Percentiles rank a stretch among this genome's conserved stretches.
phyloP scores from a whole-genome alignment of 2,888 invertebrate species.

The Parnassius apollo region DNA sequence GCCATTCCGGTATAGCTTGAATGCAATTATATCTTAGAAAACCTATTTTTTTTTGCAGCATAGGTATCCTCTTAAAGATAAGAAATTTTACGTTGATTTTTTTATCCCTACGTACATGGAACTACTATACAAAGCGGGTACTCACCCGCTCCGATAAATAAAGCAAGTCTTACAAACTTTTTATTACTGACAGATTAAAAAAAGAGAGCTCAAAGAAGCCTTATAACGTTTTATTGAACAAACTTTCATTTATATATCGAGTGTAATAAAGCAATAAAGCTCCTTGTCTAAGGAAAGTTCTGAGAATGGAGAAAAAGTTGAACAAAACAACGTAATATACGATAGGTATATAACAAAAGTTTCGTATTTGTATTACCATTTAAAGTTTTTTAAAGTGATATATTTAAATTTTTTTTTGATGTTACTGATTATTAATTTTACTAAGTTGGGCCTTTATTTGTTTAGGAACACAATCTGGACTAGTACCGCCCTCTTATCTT shows the following conservation, averaged over 20 bases:
- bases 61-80: background rate
- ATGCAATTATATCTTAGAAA: background rate
- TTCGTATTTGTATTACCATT: background rate
- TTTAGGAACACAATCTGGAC: background rate
- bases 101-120: background rate
- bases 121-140: no score
- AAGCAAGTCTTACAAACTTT: background rate
- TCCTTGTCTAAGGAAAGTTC: conserved; percentile 7
- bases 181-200: conserved; percentile 2
- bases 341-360: background rate
- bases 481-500: background rate
- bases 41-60: background rate
- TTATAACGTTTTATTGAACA: conserved; percentile 18
- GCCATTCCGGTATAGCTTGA: no score
- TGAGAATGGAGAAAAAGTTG: conserved; percentile 11
- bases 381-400: background rate
- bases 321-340: conserved; percentile 16
- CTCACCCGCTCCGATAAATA: background rate
- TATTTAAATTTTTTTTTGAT: background rate
- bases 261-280: conserved; percentile 25
- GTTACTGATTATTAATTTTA: background rate
- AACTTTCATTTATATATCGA: conserved; percentile 25
- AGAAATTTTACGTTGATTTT: background rate
- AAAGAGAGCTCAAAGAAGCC: conserved; percentile 5
- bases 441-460: background rate